Percentiles rank a stretch among this genome's conserved stretches.
phyloP scores from a whole-genome alignment of 2,113 vertebrate species.

The Zosterops pallidus region DNA sequence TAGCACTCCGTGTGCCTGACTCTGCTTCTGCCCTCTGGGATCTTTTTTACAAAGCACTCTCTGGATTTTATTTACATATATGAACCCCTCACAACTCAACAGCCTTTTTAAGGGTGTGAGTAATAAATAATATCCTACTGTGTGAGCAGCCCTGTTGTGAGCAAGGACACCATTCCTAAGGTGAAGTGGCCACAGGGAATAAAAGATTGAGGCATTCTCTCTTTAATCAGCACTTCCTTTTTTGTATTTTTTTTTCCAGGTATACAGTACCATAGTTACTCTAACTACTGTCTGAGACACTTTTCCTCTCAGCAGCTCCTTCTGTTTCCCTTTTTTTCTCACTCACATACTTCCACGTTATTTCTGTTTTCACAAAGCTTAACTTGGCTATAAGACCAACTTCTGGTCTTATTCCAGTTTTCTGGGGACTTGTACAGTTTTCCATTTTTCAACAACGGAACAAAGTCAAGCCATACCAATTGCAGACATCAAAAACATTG shows the following conservation, averaged over 20 bases:
- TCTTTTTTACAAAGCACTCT: neutral
- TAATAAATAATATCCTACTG: neutral
- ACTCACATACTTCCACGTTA: neutral
- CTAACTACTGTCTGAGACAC: neutral
- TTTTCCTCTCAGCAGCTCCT: neutral
- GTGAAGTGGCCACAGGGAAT: neutral
- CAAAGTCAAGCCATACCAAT: neutral
- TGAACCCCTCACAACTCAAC: neutral
- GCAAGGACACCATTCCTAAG: neutral
- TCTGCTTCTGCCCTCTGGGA: neutral
- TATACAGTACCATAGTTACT: neutral
- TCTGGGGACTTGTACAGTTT: neutral
- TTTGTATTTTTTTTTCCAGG: neutral
- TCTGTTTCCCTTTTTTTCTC: neutral
- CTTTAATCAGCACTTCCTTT: neutral
- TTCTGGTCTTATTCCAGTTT: neutral
- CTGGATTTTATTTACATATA: neutral
- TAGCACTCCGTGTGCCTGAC: neutral
- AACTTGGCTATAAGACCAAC: neutral
- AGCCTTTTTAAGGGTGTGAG: neutral
- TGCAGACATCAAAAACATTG: neutral
- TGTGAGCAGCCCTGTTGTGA: neutral
- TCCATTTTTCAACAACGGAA: neutral
- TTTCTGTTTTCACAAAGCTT: neutral
- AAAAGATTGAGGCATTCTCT: neutral